Conservation (phyloP, 1,140 invertebrate genomes). For the Drosophila arizonae region DNA sequence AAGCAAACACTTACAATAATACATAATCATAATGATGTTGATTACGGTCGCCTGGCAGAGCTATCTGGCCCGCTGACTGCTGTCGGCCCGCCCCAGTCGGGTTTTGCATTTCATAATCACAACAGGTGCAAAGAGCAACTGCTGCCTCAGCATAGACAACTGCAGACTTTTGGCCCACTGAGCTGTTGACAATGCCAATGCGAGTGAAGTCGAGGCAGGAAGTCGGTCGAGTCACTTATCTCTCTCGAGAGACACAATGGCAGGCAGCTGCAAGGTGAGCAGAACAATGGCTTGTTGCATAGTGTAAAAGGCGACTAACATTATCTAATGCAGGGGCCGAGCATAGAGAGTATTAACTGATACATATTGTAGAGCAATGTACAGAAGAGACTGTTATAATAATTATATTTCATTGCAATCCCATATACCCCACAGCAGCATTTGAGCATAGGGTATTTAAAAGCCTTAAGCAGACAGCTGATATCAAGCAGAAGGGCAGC, state of each 20-base stretch:
- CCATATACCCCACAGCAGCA: not conserved
- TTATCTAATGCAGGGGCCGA: constrained; percentile 4
- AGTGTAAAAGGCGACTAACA: constrained; percentile 6
- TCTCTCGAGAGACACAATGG: constrained; percentile 10
- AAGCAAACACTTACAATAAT: constrained; percentile 39
- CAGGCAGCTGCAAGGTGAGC: constrained; percentile 7
- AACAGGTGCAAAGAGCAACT: constrained; percentile 47
- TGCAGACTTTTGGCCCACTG: constrained; percentile 34
- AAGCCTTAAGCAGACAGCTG: constrained; percentile 13
- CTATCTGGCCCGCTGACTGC: not conserved
- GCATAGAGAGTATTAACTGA: not conserved
- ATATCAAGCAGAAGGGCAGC: constrained; percentile 35
- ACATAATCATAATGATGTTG: constrained; percentile 36
- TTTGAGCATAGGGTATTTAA: not conserved
- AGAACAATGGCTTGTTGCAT: constrained; percentile 34
- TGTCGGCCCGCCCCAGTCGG: constrained; percentile 11
- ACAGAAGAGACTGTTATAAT: too few relatives aligned
- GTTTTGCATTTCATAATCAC: constrained; percentile 70
- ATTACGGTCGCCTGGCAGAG: not conserved
- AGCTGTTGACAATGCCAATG: constrained; percentile 48
- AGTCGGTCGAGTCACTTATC: constrained; percentile 26
- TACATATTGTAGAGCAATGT: too few relatives aligned
- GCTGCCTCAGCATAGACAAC: constrained; percentile 19
- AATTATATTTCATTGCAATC: not conserved
- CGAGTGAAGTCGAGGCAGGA: constrained; percentile 49